Evolutionary conservation across 2,888 invertebrate species (phyloP), one percentile per base, ranked within the genome.

Genomic region (Leptinotarsa rubiginosa): DNA sequence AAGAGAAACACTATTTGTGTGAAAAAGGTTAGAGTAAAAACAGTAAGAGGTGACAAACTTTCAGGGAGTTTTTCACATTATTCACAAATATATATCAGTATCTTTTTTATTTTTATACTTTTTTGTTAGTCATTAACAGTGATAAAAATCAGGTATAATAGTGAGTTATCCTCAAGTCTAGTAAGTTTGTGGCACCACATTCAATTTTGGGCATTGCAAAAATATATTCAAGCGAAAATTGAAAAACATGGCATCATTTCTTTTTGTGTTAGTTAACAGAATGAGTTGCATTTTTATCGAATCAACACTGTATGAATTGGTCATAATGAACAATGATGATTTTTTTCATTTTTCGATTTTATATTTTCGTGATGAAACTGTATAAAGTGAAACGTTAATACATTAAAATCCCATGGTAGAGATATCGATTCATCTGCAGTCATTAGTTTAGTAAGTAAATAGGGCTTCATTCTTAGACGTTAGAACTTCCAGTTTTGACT

Each of bases 391-490:
- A 59, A 16, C 1, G 25, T 64, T 70, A 62, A 65, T 75, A 64
- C 64, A 70, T 70, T 69, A 62, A 56, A 67, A 66, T 13, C 25
- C 75, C 75, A 18, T 67, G 65, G 18, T 75, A 74, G 66, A 64
- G 31, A 70, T 69, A 64, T 62, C 50, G 71, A 75, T 62, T 69
- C 75, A 73, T 76, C 77, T 79, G 64, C 81, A 83, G 83, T 83
- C 83, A 83, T 80, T 83, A 83, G 83, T 76, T 81, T 78, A 80
- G 70, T 80, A 77, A 75, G 77, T 74, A 74, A 77, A 78, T 81
- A 83, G 82, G 76, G 81, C 82, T 82, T 83, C 81, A 78, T 81
- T 80, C 75, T 72, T 82, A 82, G 79, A 81, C 78, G 80, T 79
- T 81, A 83, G 79, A 83, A 84, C 79, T 80, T 79, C 80, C 79